These are phyloP conservation scores for Criorhina ranunculi DNA, from an alignment of 2,888 invertebrate species.

Conservation along the genomic window DNA sequence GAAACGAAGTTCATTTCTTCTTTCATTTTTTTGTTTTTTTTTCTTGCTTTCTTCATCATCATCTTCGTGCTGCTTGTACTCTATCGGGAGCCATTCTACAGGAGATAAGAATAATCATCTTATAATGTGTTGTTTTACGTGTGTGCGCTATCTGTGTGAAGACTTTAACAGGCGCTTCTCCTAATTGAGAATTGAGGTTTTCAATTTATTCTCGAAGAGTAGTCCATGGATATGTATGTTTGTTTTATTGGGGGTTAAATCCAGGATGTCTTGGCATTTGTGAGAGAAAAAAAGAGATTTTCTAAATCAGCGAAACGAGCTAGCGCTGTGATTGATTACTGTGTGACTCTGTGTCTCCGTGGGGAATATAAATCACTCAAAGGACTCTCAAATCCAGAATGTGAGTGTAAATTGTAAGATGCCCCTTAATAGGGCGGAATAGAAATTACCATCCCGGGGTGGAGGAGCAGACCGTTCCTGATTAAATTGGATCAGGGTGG, in stretches of 20 bases:
- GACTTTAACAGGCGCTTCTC: slow-evolving; percentile 30
- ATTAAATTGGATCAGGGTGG: slow-evolving; percentile 19
- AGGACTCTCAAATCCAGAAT: slow-evolving; percentile 23
- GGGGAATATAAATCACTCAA: slow-evolving; percentile 68
- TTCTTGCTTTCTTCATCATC: slow-evolving; percentile 4
- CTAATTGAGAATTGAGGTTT: slow-evolving; percentile 71
- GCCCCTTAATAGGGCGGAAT: slow-evolving; percentile 39
- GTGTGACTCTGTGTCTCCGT: slow-evolving; percentile 52
- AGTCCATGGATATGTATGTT: slow-evolving; percentile 8
- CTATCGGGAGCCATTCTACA: slow-evolving; percentile 21
- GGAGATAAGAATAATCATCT: slow-evolving; percentile 57
- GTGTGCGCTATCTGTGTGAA: slow-evolving; percentile 26
- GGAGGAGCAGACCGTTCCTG: slow-evolving; percentile 14
- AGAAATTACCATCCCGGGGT: slow-evolving; percentile 13
- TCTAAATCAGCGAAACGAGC: slow-evolving; percentile 64
- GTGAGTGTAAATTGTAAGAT: slow-evolving; percentile 37
- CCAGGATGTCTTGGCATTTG: slow-evolving; percentile 45
- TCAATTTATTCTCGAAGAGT: slow-evolving; percentile 66
- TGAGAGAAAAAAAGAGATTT: slow-evolving; percentile 46
- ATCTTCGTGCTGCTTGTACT: slow-evolving; percentile 17
- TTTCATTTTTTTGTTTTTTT: neutral
- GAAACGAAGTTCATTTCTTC: slow-evolving; percentile 49
- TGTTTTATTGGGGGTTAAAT: slow-evolving; percentile 11
- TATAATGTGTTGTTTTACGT: slow-evolving; percentile 57
- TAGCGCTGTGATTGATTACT: slow-evolving; percentile 70